Conservation (phyloP, 2,888 invertebrate species). For the Erebia palarica region DNA sequence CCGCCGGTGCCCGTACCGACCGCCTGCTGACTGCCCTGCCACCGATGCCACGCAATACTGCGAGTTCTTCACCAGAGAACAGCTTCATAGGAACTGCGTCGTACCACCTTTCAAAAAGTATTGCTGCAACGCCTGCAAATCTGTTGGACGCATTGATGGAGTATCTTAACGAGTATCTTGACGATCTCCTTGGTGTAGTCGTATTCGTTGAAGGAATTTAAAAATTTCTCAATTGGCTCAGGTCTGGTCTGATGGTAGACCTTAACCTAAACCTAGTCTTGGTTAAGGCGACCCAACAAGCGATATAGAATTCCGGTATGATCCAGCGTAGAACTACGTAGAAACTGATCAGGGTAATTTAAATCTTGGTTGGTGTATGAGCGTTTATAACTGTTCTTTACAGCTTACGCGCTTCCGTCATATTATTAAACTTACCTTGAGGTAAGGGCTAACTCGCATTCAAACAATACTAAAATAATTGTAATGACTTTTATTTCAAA, state of each 20-base stretch:
- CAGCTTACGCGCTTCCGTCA: too few species aligned
- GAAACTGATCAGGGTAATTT: background rate
- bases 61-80: constrained; percentile 63
- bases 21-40: constrained; percentile 51
- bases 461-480: too few species aligned
- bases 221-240: background rate
- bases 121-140: constrained; percentile 82
- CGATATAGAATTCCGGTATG: background rate
- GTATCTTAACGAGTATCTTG: constrained; percentile 15
- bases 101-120: constrained; percentile 81
- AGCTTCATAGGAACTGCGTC: constrained; percentile 79
- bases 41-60: constrained; percentile 77
- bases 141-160: constrained; percentile 37
- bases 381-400: too few species aligned
- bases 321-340: background rate
- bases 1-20: constrained; percentile 58
- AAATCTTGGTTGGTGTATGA: background rate
- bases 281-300: background rate
- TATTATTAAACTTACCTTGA: too few species aligned
- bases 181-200: background rate
- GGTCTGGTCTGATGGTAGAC: background rate
- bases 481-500: too few species aligned
- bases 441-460: background rate
- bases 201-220: background rate
- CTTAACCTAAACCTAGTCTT: background rate